phyloP scores from a whole-genome alignment of 2,888 invertebrate species.

The Panorpa germanica region DNA sequence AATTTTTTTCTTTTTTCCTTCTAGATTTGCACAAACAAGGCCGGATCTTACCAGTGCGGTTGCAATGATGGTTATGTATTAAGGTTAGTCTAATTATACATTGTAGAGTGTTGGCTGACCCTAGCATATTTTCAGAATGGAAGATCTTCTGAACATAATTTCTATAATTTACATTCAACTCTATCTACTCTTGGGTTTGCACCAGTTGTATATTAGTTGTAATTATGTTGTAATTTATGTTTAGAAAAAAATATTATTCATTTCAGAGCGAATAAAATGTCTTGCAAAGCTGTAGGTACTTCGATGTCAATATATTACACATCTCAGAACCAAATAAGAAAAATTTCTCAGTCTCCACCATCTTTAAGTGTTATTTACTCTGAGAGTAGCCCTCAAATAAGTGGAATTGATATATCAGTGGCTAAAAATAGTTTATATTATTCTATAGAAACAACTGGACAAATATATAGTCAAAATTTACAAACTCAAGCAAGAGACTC shows the following conservation, averaged over 20 bases:
- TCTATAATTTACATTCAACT: no score
- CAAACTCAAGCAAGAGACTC: constrained; percentile 20
- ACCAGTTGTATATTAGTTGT: no score
- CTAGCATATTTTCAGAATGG: no score
- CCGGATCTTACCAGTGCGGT: constrained; percentile 35
- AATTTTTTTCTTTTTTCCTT: no score
- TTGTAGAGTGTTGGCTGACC: no score
- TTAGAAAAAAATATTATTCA: no score
- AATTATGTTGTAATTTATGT: no score
- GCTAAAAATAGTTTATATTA: constrained; percentile 27
- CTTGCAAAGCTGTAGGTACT: constrained; percentile 44
- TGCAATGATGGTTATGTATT: constrained; percentile 38
- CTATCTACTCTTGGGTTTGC: no score
- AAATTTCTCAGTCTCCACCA: constrained; percentile 23
- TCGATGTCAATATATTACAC: constrained; percentile 33
- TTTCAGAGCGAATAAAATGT: constrained; percentile 33
- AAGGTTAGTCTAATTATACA: constrained; percentile 24
- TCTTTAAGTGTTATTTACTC: constrained; percentile 22
- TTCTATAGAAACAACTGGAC: constrained; percentile 23
- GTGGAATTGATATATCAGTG: constrained; percentile 32
- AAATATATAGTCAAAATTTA: constrained; percentile 23
- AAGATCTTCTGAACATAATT: no score
- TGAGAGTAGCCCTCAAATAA: constrained; percentile 26
- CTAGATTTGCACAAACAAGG: constrained; percentile 34
- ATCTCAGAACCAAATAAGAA: constrained; percentile 33